Conservation (phyloP, 2,113 vertebrate species). For the Malaclemys terrapin region DNA sequence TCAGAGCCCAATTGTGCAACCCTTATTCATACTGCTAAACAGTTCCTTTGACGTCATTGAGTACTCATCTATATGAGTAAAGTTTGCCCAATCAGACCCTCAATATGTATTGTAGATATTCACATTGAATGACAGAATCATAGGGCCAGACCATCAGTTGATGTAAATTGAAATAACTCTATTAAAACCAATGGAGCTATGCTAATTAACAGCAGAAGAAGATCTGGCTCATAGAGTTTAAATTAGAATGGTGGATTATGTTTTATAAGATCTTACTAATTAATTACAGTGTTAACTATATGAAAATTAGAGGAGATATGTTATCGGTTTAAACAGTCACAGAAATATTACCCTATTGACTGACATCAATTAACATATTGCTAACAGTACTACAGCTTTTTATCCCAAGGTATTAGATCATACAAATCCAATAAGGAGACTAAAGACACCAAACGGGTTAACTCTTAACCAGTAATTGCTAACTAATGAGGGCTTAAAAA, state of each 20-base stretch:
- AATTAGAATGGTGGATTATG: constrained; percentile 26
- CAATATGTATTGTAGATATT: background rate
- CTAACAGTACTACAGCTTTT: background rate
- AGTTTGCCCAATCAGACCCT: background rate
- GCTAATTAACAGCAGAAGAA: background rate
- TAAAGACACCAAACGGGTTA: background rate
- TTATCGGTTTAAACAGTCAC: constrained; percentile 13
- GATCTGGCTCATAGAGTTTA: background rate
- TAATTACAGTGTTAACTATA: constrained; percentile 24
- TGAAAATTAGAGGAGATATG: background rate
- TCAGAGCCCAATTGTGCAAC: background rate
- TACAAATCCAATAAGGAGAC: background rate
- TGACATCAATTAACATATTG: background rate
- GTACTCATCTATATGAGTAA: background rate
- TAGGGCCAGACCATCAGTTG: background rate
- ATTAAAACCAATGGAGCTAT: background rate
- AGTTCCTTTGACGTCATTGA: background rate
- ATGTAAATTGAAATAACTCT: background rate
- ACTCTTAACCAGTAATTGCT: background rate
- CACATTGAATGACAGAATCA: background rate
- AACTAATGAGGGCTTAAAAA: background rate
- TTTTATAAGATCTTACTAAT: constrained; percentile 40
- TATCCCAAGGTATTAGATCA: background rate
- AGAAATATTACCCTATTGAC: constrained; percentile 5
- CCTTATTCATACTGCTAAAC: background rate